These are phyloP conservation scores for Osedax fenrisi DNA, from an alignment of 2,888 invertebrate genomes.

Conservation along the genomic window DNA sequence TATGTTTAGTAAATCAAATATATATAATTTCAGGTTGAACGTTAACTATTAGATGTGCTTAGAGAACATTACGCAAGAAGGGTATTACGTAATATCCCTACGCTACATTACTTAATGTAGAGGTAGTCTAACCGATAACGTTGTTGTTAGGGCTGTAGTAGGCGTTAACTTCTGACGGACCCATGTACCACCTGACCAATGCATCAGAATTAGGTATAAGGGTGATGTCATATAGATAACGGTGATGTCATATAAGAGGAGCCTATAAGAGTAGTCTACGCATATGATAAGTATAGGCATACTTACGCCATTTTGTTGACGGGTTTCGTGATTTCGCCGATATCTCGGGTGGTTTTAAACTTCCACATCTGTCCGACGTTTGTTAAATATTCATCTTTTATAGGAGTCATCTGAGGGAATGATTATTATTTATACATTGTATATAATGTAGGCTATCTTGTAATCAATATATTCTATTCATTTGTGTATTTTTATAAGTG, in stretches of 20 bases:
- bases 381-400: background rate
- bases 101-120: too few relatives aligned
- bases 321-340: background rate
- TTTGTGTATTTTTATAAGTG: too few relatives aligned
- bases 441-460: too few relatives aligned
- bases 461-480: too few relatives aligned
- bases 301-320: background rate
- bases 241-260: background rate
- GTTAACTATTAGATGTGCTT: too few relatives aligned
- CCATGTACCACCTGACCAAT: background rate
- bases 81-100: too few relatives aligned
- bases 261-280: background rate
- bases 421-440: too few relatives aligned
- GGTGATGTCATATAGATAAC: background rate
- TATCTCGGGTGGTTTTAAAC: background rate
- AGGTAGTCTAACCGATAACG: background rate
- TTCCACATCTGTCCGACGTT: background rate
- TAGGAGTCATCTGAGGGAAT: background rate
- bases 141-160: background rate
- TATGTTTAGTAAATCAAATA: too few relatives aligned
- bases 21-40: too few relatives aligned
- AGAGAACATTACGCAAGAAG: too few relatives aligned
- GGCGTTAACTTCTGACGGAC: background rate
- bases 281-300: background rate
- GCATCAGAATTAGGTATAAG: too few relatives aligned